These are phyloP conservation scores for Psettodes erumei DNA, from an alignment of 2,113 vertebrate species.

Conservation along the genomic window DNA sequence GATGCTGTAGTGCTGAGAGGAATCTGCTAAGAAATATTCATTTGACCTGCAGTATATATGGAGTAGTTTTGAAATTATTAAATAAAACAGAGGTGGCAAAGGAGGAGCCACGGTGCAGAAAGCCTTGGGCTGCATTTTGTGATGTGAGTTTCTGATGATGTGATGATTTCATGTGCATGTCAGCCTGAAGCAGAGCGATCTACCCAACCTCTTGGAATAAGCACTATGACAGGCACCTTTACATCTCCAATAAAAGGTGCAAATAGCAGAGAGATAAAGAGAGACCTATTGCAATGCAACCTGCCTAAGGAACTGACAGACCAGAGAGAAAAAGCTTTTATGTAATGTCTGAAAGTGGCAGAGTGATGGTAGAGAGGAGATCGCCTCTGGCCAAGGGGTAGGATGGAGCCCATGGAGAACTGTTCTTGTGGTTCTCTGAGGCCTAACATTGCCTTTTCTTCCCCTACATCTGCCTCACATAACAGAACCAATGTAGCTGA, in stretches of 20 bases:
- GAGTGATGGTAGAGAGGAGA: slow-evolving; percentile 29
- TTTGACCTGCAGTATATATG: too few species aligned
- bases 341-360: slow-evolving; percentile 40
- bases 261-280: slow-evolving; percentile 24
- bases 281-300: slow-evolving; percentile 7
- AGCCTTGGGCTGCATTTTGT: not conserved
- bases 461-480: slow-evolving; percentile 35
- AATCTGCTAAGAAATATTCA: not conserved
- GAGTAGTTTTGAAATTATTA: slow-evolving; percentile 3
- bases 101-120: not conserved
- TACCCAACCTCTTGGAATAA: slow-evolving; percentile 9
- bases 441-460: slow-evolving; percentile 21
- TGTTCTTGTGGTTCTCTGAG: slow-evolving; percentile 18
- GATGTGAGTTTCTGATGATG: too few species aligned
- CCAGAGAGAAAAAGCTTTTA: slow-evolving; percentile 45
- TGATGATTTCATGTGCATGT: too few species aligned
- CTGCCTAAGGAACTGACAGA: slow-evolving; percentile 38
- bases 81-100: slow-evolving; percentile 4
- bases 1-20: not conserved
- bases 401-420: slow-evolving; percentile 32
- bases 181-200: slow-evolving; percentile 6
- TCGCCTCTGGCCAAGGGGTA: slow-evolving; percentile 26
- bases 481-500: slow-evolving; percentile 37
- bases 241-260: slow-evolving; percentile 43
- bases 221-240: slow-evolving; percentile 13